A percentile compares a stretch with the other conserved stretches of the same genome.
phyloP scores from a whole-genome alignment of 2,113 vertebrate genomes.

The Hippocampus mohnikei region DNA sequence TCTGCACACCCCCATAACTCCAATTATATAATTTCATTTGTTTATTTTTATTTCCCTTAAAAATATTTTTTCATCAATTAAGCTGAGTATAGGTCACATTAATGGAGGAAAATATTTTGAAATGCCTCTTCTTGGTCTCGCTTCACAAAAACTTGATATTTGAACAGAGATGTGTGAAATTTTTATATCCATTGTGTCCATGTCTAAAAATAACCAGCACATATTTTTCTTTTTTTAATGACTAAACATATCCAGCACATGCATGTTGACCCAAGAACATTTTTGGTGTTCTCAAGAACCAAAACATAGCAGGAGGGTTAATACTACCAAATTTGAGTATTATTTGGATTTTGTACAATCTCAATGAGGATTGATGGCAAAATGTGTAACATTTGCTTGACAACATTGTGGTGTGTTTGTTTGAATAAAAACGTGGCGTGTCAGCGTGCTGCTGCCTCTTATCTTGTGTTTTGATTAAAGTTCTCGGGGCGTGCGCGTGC shows the following conservation, averaged over 20 bases:
- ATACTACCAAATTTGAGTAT: not conserved
- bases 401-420: conserved; percentile 44
- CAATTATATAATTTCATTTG: no score
- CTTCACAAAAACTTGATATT: no score
- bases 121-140: no score
- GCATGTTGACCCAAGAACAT: not conserved
- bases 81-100: no score
- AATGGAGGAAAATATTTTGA: no score
- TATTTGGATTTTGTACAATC: conserved; percentile 61
- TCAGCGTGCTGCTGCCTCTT: conserved; percentile 33
- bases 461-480: conserved; percentile 16
- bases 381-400: not conserved
- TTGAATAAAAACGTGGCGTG: conserved; percentile 60
- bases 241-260: not conserved
- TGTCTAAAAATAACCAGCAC: no score
- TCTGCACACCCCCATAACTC: no score
- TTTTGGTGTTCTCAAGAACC: not conserved
- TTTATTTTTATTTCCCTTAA: no score
- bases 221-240: not conserved
- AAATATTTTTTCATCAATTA: no score
- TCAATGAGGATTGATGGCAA: conserved; percentile 3
- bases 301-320: not conserved
- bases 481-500: not conserved
- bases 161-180: not conserved
- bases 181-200: not conserved